Evolutionary conservation across 2,888 invertebrate species (phyloP), one percentile per base, ranked within the genome.

Genomic region (Macrophya annulata): DNA sequence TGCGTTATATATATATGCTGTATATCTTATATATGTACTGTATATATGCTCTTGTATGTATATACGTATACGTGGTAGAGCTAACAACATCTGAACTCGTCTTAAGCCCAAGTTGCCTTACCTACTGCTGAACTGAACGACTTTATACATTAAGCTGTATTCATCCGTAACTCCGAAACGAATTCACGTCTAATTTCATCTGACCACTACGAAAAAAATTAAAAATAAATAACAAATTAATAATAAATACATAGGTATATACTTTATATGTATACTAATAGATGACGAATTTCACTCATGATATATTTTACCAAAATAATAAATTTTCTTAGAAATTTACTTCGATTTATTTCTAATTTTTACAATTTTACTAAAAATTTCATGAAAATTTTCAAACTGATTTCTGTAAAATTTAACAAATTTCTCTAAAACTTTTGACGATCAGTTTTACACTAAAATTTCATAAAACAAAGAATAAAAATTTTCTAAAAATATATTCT

Each of bases 11-110:
- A 17, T 48, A 48, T 51, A 17, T 65, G 51, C 31, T 31, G 3
- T 31, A 31, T 31, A 31, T 31, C 31, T 3, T 31, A 31, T 31
- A 31, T 31, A 31, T 31, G 3, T 31, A 31, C 31, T 31, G 31
- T 31, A 31, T 31, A 31, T 31, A 31, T 31, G 31, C 31, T 31
- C 1, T 3, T 3, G 31, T 31, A 31, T 31, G 31, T 31, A 31
- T 31, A 3, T 31, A 31, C 3, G 51, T 62, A 40, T 62, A 40
- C 74, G 74, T 77, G 77, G 45, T 77, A n/a, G 62, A 21, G 37
- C 40, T 1, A 79, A 79, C 79, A 55, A 48, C 79, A 79, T 79
- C 81, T 62, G 81, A 81, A 81, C 81, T 81, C 81, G 81, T 81
- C 81, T 81, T 43, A 43, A 81, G 21, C 62, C 43, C 40, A 62